Conservation (phyloP, 2,797 vertebrate genomes). For the Martes flavigula region DNA sequence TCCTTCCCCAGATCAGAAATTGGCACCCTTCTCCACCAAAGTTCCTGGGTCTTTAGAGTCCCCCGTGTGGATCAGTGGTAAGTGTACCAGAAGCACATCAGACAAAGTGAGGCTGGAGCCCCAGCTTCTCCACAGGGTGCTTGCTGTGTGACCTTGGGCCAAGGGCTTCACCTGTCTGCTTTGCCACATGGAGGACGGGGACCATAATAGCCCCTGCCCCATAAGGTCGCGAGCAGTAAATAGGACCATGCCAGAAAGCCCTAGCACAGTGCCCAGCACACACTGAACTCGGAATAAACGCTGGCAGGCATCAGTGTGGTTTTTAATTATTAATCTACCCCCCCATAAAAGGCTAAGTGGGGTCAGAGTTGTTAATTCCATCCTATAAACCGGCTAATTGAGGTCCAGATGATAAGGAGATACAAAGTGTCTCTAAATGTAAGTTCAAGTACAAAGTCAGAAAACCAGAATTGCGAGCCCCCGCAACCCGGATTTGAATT, state of each 20-base stretch:
- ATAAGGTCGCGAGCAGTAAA: accelerated
- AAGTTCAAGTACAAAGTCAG: conserved; percentile 22
- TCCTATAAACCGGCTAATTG: conserved; percentile 45
- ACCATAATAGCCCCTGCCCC: accelerated
- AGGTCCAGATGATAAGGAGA: conserved; percentile 38
- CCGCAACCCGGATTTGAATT: neutral
- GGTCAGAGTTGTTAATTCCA: conserved; percentile 48
- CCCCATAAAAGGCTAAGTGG: conserved; percentile 25
- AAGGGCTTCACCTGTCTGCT: neutral
- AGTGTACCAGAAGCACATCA: accelerated
- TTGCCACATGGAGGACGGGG: neutral
- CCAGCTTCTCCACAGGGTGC: neutral
- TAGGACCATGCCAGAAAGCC: neutral
- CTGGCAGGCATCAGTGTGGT: neutral
- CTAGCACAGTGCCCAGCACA: neutral
- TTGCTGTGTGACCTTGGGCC: neutral
- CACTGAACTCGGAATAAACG: neutral
- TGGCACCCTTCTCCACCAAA: neutral
- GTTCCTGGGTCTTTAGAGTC: neutral
- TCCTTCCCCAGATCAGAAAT: neutral
- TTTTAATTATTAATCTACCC: conserved; percentile 53
- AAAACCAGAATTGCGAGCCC: neutral
- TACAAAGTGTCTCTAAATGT: conserved; percentile 10
- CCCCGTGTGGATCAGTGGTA: neutral
- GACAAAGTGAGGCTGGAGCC: neutral